Percentiles rank a stretch among this genome's conserved stretches.
Evolutionary conservation across 2,888 invertebrate species (phyloP).

Genomic region (Zhuqinia jingwanae): DNA sequence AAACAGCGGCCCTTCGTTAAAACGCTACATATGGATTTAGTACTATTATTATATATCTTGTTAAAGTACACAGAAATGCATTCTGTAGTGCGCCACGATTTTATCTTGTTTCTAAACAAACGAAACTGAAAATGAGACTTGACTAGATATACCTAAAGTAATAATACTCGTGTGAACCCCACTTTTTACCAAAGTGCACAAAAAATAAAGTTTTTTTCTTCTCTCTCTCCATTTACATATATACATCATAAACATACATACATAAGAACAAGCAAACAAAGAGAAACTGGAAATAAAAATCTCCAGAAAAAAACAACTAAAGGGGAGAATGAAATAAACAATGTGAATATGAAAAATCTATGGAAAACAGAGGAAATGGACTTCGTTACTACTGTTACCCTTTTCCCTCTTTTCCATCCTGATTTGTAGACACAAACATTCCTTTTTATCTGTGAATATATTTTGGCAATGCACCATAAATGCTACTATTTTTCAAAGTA

Average conservation of each 20-base stretch:
- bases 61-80: no score
- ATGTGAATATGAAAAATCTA: slow-evolving; percentile 31
- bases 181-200: not conserved
- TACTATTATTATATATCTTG: no score
- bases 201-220: not conserved
- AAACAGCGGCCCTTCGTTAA: no score
- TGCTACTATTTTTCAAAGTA: slow-evolving; percentile 22
- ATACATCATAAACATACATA: not conserved
- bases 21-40: no score
- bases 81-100: not conserved
- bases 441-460: slow-evolving; percentile 26
- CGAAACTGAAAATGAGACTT: slow-evolving; percentile 52
- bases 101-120: slow-evolving; percentile 41
- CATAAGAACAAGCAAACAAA: not conserved
- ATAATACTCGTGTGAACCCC: slow-evolving; percentile 56
- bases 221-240: not conserved
- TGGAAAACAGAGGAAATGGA: slow-evolving; percentile 61
- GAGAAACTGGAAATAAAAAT: slow-evolving; percentile 2
- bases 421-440: not conserved
- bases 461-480: not conserved
- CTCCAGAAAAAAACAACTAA: slow-evolving; percentile 10
- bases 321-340: slow-evolving; percentile 52
- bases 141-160: slow-evolving; percentile 48
- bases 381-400: slow-evolving; percentile 54
- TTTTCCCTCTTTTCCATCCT: slow-evolving; percentile 1